phyloP scores from a whole-genome alignment of 2,797 vertebrate genomes.

The Melanotaenia parkinsoni region DNA sequence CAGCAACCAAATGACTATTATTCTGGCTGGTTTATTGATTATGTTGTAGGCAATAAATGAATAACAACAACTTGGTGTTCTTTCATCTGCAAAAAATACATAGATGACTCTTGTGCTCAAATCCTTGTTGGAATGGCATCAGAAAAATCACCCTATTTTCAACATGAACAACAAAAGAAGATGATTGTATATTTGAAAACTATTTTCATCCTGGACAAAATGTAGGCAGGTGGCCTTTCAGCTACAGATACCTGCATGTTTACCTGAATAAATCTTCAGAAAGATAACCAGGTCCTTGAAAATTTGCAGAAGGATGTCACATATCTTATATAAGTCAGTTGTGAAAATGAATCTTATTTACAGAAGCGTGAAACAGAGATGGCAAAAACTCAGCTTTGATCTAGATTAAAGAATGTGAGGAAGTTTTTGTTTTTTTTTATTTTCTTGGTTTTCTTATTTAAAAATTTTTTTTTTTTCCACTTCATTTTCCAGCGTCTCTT shows the following conservation, averaged over 20 bases:
- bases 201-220: neutral
- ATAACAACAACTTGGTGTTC: too few species aligned
- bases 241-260: neutral
- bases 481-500: too few species aligned
- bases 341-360: too few species aligned
- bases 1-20: neutral
- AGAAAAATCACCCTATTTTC: neutral
- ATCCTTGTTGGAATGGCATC: neutral
- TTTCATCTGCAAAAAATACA: too few species aligned
- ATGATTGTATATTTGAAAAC: neutral
- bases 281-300: neutral
- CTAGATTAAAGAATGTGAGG: too few species aligned
- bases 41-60: neutral
- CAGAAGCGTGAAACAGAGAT: too few species aligned
- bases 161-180: neutral
- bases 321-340: neutral
- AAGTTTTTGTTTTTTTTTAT: too few species aligned
- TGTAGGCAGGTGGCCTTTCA: neutral
- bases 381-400: too few species aligned
- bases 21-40: neutral
- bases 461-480: too few species aligned
- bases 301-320: neutral
- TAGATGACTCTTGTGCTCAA: neutral
- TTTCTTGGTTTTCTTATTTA: too few species aligned
- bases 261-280: too few species aligned